Conservation (phyloP, 2,888 invertebrate genomes). For the Nysson spinosus region DNA sequence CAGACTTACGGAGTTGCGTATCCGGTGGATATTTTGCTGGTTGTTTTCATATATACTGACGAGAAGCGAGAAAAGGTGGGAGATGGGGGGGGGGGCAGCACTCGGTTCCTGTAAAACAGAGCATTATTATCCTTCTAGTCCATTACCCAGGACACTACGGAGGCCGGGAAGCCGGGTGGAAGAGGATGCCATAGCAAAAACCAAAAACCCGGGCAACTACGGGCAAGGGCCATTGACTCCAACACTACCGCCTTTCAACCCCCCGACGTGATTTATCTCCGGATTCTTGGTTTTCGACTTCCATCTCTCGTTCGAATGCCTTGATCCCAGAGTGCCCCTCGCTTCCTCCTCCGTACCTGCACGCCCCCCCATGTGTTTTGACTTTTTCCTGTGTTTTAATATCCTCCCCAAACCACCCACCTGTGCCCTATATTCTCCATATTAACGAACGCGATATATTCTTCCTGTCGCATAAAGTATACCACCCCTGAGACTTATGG, state of each 20-base stretch:
- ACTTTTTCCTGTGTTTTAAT: conserved; percentile 15
- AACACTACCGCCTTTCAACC: conserved; percentile 65
- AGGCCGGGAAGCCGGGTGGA: conserved; percentile 58
- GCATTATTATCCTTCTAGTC: conserved; percentile 74
- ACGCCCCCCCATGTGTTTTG: too few species aligned
- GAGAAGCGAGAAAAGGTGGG: conserved; percentile 39
- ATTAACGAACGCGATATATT: background rate
- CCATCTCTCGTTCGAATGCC: conserved; percentile 57
- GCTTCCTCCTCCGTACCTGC: too few species aligned
- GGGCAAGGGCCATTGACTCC: conserved; percentile 73
- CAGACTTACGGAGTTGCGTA: conserved; percentile 66
- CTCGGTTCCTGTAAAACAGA: conserved; percentile 70
- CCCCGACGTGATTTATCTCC: conserved; percentile 68
- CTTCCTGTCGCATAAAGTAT: too few species aligned
- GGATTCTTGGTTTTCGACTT: conserved; percentile 64
- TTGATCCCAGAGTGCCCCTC: conserved; percentile 37
- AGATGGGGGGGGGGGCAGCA: conserved; percentile 52
- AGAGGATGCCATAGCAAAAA: conserved; percentile 63
- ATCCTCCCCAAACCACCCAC: conserved; percentile 13
- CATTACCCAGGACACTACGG: conserved; percentile 71
- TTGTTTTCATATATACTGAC: conserved; percentile 67
- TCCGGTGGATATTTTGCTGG: conserved; percentile 66
- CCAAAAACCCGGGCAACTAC: conserved; percentile 71
- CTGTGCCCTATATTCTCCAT: background rate
- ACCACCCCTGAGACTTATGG: too few species aligned